Conservation (phyloP, 2,113 vertebrate genomes). For the Callipepla squamata region DNA sequence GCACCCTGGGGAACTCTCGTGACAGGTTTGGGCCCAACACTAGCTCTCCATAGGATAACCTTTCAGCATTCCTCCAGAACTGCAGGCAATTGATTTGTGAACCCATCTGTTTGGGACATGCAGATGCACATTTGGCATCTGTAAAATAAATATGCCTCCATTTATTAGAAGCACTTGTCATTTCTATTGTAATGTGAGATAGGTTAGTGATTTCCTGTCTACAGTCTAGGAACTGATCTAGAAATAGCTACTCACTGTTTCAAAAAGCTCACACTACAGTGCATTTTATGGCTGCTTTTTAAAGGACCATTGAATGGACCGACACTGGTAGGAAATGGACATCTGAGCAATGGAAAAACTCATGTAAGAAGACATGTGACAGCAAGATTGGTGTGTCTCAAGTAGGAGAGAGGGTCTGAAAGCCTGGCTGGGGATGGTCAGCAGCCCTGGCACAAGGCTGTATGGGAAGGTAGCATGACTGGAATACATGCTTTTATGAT, state of each 20-base stretch:
- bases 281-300: not conserved
- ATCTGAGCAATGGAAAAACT: not conserved
- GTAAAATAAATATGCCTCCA: not conserved
- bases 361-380: not conserved
- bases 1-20: not conserved
- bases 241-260: not conserved
- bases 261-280: not conserved
- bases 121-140: not conserved
- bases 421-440: not conserved
- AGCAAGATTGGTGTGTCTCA: not conserved
- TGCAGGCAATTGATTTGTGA: constrained; percentile 38
- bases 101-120: constrained; percentile 1
- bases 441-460: not conserved
- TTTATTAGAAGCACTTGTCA: not conserved
- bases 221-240: not conserved
- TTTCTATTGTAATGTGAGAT: constrained; percentile 3
- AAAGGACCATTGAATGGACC: not conserved
- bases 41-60: not conserved
- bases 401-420: not conserved
- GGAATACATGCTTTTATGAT: not conserved
- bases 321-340: not conserved
- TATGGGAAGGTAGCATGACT: not conserved
- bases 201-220: constrained; percentile 27
- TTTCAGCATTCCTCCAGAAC: not conserved
- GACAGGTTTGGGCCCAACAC: constrained; percentile 14